A percentile compares a stretch with the other conserved stretches of the same genome.
Conservation (phyloP, 2,113 vertebrate species). For the Nothocercus julius region DNA sequence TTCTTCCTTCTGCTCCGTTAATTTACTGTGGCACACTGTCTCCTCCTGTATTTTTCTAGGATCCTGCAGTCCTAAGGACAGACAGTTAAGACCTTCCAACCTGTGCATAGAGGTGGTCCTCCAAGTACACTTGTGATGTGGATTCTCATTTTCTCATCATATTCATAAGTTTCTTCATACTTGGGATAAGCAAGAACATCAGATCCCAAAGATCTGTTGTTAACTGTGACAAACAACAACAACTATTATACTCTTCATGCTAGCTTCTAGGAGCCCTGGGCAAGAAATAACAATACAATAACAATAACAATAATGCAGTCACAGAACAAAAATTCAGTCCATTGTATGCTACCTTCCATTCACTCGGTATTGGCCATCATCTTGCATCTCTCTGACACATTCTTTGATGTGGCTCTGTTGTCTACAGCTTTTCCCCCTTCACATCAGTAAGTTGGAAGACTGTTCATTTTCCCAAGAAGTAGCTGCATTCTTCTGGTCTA, state of each 20-base stretch:
- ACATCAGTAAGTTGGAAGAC: neutral
- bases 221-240: slow-evolving; percentile 6
- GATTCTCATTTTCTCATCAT: neutral
- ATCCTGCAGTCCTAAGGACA: neutral
- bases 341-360: slow-evolving; percentile 7
- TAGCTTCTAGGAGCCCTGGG: slow-evolving; percentile 10
- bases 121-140: neutral
- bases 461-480: slow-evolving; percentile 3
- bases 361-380: slow-evolving; percentile 43
- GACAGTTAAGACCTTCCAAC: neutral
- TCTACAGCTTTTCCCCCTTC: neutral
- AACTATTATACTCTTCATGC: slow-evolving; percentile 21
- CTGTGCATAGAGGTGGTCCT: neutral
- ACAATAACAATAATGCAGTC: neutral
- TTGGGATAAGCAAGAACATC: slow-evolving; percentile 14
- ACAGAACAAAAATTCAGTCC: neutral
- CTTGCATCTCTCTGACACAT: slow-evolving; percentile 46
- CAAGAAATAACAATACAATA: neutral
- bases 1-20: neutral
- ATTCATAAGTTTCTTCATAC: neutral
- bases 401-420: neutral
- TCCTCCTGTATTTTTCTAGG: neutral
- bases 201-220: neutral
- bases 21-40: neutral
- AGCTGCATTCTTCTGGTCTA: neutral